Evolutionary conservation across 1,140 invertebrate species (phyloP), one percentile per base, ranked within the genome.

Genomic region (Zaprionus ghesquierei): DNA sequence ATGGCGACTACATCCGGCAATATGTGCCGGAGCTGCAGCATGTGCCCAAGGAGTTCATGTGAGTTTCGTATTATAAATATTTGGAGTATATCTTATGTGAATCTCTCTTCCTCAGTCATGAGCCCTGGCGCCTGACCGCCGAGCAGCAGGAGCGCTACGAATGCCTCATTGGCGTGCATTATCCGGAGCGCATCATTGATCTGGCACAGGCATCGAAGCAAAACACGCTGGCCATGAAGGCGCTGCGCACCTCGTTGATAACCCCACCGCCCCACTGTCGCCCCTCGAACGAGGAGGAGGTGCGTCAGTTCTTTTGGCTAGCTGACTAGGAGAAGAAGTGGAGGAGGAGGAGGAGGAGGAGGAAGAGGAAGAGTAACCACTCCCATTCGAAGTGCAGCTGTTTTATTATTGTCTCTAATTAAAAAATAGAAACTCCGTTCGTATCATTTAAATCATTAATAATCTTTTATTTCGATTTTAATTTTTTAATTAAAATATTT

Each of bases 91-190:
- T 9, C 3, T 29, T 38, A n/a, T 18, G 33, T 20, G 0, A 10
- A 13, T 5, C 23, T 15, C 10, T 9, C 0, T 85, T 50, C 22
- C n/a, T n/a, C 31, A 92, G 90, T 23, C 95, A 96, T 89, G 95
- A 96, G 86, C 96, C 96, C 0, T 96, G 96, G 96, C 95, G 94
- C 69, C 95, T 95, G 58, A 95, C 95, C 0, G 86, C 94, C n/a
- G 93, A 94, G 13, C 92, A 95, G 4, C 96, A 96, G 91, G 92
- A 94, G 82, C 92, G 93, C 29, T 94, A 94, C 3, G 93, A 94
- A 41, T 96, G 96, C 89, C 90, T 96, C 6, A 94, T 96, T 65
- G 96, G 96, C 5, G 91, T 93, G 80, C 94, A 96, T 81, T 96
- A 96, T 92, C 95, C 95, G 1, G 91, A 94, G 51, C 94, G 95